These are phyloP conservation scores for Drosophila seguyi DNA, from an alignment of 1,140 invertebrate genomes.

Conservation along the genomic window DNA sequence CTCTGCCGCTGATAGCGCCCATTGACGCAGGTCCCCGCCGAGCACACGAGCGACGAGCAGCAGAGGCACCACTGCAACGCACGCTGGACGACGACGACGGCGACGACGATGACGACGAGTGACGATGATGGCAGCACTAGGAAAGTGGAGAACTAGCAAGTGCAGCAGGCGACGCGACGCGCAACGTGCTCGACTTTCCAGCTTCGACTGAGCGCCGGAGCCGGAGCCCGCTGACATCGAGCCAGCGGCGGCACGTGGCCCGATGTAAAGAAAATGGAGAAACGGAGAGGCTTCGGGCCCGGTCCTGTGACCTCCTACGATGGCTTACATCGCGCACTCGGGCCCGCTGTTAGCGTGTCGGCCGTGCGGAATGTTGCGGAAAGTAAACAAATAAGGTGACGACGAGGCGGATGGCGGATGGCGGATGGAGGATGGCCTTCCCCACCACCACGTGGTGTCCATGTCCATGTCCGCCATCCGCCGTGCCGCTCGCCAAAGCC, in stretches of 20 bases:
- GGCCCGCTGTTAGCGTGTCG: slow-evolving; percentile 39
- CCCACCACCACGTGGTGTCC: slow-evolving; percentile 16
- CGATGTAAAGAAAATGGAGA: slow-evolving; percentile 8
- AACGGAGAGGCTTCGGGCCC: slow-evolving; percentile 5
- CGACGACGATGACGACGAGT: background rate
- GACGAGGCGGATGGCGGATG: background rate
- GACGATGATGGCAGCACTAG: slow-evolving; percentile 8
- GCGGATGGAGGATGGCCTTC: slow-evolving; percentile 1
- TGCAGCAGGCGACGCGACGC: slow-evolving; percentile 30
- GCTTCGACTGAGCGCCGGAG: slow-evolving; percentile 30
- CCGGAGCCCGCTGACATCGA: slow-evolving; percentile 13
- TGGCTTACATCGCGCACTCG: slow-evolving; percentile 43
- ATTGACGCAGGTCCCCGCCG: slow-evolving; percentile 16
- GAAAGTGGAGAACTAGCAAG: slow-evolving; percentile 17
- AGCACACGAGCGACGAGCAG: slow-evolving; percentile 14
- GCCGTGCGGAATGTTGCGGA: slow-evolving; percentile 61
- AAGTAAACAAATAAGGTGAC: slow-evolving; percentile 63
- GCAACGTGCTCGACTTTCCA: slow-evolving; percentile 41
- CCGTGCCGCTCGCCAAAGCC: slow-evolving; percentile 4
- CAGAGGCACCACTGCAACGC: slow-evolving; percentile 12
- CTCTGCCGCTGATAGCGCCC: slow-evolving; percentile 19
- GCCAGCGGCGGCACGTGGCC: slow-evolving; percentile 23
- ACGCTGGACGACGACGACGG: slow-evolving; percentile 4
- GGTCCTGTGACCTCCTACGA: slow-evolving; percentile 24
- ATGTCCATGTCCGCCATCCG: slow-evolving; percentile 13